Evolutionary conservation across 1,140 invertebrate genomes (phyloP).

Genomic region (Triops longicaudatus): DNA sequence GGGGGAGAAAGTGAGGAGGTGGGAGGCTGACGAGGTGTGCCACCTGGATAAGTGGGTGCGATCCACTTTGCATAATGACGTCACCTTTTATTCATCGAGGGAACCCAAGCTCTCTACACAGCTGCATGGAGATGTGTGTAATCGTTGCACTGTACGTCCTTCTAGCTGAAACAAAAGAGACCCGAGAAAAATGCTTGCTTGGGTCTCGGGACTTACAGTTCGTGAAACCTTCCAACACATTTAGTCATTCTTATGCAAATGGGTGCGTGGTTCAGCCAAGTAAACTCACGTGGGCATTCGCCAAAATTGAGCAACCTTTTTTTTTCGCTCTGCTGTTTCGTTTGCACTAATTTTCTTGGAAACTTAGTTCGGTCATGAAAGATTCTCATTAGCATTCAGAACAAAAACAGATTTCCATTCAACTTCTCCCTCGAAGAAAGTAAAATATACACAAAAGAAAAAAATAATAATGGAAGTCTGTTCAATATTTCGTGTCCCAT

Average conservation of each 20-base stretch:
- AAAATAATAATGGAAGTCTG: too few relatives aligned
- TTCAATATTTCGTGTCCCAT: too few relatives aligned
- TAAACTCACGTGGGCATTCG: background rate
- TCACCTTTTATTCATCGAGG: constrained; percentile 23
- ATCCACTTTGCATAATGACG: constrained; percentile 16
- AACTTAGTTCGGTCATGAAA: too few relatives aligned
- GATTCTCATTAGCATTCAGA: too few relatives aligned
- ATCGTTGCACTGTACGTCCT: background rate
- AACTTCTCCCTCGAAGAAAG: too few relatives aligned
- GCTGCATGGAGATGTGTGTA: background rate
- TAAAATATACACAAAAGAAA: too few relatives aligned
- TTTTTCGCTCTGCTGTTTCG: too few relatives aligned
- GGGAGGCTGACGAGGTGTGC: background rate
- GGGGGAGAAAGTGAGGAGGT: background rate
- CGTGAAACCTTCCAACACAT: background rate
- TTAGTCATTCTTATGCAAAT: background rate
- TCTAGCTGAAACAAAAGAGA: background rate
- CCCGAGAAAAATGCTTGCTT: background rate
- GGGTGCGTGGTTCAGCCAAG: background rate
- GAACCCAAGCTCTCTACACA: background rate
- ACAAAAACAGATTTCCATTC: too few relatives aligned
- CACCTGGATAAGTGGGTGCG: constrained; percentile 18
- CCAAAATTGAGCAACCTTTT: too few relatives aligned
- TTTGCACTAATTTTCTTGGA: too few relatives aligned
- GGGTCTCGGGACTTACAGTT: background rate